These are phyloP conservation scores for Lapara coniferarum DNA, from an alignment of 2,888 invertebrate genomes.

Conservation along the genomic window DNA sequence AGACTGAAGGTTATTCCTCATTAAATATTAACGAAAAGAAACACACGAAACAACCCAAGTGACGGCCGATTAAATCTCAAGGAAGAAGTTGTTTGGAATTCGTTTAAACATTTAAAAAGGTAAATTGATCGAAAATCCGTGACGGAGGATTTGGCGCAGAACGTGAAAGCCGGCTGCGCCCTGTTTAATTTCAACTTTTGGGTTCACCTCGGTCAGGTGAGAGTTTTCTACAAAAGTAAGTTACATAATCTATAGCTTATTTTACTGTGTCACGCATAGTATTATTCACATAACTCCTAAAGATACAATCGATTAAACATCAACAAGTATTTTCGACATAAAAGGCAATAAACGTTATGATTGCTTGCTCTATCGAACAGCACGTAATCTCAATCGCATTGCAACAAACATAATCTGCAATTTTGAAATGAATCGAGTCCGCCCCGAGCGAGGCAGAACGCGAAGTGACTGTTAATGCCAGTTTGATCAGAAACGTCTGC, in stretches of 20 bases:
- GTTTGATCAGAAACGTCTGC: slow-evolving; percentile 23
- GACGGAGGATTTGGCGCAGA: slow-evolving; percentile 14
- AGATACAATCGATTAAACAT: not conserved
- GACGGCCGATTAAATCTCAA: slow-evolving; percentile 19
- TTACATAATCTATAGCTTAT: not conserved
- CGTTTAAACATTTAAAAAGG: slow-evolving; percentile 35
- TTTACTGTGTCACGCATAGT: no score
- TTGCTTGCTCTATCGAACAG: not conserved
- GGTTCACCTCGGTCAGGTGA: slow-evolving; percentile 11
- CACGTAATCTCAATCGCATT: slow-evolving; percentile 10
- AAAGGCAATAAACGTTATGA: not conserved
- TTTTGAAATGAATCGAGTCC: slow-evolving; percentile 19
- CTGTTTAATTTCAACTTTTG: slow-evolving; percentile 26
- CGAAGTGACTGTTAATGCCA: slow-evolving; percentile 24
- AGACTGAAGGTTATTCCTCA: not conserved
- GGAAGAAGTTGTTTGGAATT: slow-evolving; percentile 28
- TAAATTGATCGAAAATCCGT: slow-evolving; percentile 46
- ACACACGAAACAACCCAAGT: slow-evolving; percentile 18
- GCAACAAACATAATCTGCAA: slow-evolving; percentile 19
- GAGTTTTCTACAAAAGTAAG: slow-evolving; percentile 1
- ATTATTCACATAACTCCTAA: no score
- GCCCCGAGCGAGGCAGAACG: slow-evolving; percentile 1
- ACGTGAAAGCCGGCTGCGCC: slow-evolving; percentile 8
- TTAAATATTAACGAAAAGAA: slow-evolving; percentile 9
- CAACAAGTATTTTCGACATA: not conserved